A percentile compares a stretch with the other conserved stretches of the same genome.
phyloP scores from a whole-genome alignment of 2,888 invertebrate species.

The Rhaphigaster nebulosa region DNA sequence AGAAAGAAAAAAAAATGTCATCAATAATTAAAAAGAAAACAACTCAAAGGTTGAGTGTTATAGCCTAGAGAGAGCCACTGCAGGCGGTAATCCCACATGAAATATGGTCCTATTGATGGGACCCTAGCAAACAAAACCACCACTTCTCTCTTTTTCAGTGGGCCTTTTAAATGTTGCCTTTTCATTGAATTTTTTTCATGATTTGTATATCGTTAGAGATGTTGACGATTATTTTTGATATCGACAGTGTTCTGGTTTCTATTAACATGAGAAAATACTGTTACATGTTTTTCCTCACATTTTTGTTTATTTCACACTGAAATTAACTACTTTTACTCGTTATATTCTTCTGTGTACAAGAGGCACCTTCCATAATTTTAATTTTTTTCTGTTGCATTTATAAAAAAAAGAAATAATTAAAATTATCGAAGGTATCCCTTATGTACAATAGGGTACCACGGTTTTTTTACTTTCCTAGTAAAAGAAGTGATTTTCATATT shows the following conservation, averaged over 20 bases:
- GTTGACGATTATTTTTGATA: not conserved
- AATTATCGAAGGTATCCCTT: too few relatives aligned
- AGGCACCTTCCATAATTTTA: too few relatives aligned
- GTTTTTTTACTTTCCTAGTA: too few relatives aligned
- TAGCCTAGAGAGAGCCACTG: not conserved
- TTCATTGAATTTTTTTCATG: not conserved
- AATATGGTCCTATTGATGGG: not conserved
- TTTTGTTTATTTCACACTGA: too few relatives aligned
- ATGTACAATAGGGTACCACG: too few relatives aligned
- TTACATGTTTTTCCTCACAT: too few relatives aligned
- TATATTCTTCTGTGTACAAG: too few relatives aligned
- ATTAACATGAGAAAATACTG: too few relatives aligned
- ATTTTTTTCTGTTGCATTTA: too few relatives aligned
- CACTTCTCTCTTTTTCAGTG: not conserved
- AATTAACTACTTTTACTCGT: too few relatives aligned
- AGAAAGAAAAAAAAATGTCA: not conserved
- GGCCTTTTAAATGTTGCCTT: not conserved
- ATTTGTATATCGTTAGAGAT: not conserved
- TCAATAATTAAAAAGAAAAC: slow-evolving; percentile 37
- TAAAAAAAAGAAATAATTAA: too few relatives aligned
- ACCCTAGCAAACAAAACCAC: not conserved
- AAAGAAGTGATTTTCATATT: too few relatives aligned
- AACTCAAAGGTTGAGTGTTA: slow-evolving; percentile 1
- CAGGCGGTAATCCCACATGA: not conserved
- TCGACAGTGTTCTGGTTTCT: not conserved